Percentiles rank a stretch among this genome's conserved stretches.
These are phyloP conservation scores for Drosophila bocki DNA, from an alignment of 1,140 invertebrate species.

Conservation along the genomic window DNA sequence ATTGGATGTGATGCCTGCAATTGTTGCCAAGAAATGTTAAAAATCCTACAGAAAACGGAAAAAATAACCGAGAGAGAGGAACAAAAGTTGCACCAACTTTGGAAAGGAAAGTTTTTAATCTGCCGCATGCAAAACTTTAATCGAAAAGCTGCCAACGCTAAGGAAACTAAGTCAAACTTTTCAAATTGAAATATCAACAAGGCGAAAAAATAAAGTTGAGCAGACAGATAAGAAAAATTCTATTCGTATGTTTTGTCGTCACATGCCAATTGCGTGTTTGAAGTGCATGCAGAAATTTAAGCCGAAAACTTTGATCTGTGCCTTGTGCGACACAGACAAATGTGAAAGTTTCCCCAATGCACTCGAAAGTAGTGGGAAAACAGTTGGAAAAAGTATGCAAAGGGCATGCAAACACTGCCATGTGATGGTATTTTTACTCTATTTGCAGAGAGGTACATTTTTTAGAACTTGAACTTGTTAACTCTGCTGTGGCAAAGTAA, in stretches of 20 bases:
- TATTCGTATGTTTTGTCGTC: constrained; percentile 58
- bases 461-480: constrained; percentile 43
- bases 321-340: constrained; percentile 54
- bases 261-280: constrained; percentile 61
- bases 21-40: constrained; percentile 47
- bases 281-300: constrained; percentile 65
- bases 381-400: constrained; percentile 47
- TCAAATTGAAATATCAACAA: constrained; percentile 64
- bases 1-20: constrained; percentile 16
- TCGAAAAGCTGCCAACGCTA: constrained; percentile 52
- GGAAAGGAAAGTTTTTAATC: constrained; percentile 61
- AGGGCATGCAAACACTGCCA: constrained; percentile 53
- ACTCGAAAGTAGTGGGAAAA: constrained; percentile 33
- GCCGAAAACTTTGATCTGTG: constrained; percentile 61
- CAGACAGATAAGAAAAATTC: constrained; percentile 38
- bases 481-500: constrained; percentile 23
- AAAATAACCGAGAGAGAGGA: constrained; percentile 5
- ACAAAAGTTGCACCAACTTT: constrained; percentile 28
- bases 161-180: constrained; percentile 66
- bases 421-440: constrained; percentile 25
- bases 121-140: constrained; percentile 63
- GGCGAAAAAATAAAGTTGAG: not conserved
- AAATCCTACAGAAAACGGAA: constrained; percentile 25
- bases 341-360: constrained; percentile 49
- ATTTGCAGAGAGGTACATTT: not conserved